A percentile compares a stretch with the other conserved stretches of the same genome.
Conservation (phyloP, 2,888 invertebrate species). For the Melanophora roralis region DNA sequence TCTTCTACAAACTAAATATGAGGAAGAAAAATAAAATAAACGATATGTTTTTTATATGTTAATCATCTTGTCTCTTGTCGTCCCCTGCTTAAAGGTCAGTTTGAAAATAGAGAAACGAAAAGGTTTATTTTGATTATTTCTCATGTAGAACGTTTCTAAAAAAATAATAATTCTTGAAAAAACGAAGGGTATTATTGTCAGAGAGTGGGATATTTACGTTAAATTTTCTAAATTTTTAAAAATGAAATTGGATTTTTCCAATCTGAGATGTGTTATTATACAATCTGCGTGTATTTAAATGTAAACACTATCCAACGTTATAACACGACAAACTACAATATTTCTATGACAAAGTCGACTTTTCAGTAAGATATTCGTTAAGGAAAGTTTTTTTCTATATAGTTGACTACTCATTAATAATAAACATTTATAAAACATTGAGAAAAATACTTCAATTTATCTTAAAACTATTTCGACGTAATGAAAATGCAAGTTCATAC, state of each 20-base stretch:
- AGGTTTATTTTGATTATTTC: not conserved
- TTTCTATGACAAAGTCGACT: not conserved
- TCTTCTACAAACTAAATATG: not conserved
- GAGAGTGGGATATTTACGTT: slow-evolving; percentile 4
- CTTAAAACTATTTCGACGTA: no score
- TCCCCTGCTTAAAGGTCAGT: not conserved
- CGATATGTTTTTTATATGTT: slow-evolving; percentile 44
- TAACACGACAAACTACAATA: not conserved
- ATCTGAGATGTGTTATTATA: not conserved
- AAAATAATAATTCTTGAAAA: not conserved
- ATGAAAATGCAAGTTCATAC: no score
- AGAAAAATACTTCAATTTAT: no score
- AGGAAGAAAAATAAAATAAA: not conserved
- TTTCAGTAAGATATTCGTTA: not conserved
- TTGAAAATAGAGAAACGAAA: not conserved
- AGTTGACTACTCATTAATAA: no score
- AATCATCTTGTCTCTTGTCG: slow-evolving; percentile 27
- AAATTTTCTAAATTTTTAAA: not conserved
- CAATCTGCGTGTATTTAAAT: not conserved
- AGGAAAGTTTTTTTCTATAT: not conserved
- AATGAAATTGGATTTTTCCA: not conserved
- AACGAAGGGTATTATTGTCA: slow-evolving; percentile 5
- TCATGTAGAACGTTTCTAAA: not conserved
- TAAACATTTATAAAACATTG: no score
- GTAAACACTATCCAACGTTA: not conserved